These are phyloP conservation scores for Ecdyonurus torrentis DNA, from an alignment of 2,888 invertebrate species.

Conservation along the genomic window DNA sequence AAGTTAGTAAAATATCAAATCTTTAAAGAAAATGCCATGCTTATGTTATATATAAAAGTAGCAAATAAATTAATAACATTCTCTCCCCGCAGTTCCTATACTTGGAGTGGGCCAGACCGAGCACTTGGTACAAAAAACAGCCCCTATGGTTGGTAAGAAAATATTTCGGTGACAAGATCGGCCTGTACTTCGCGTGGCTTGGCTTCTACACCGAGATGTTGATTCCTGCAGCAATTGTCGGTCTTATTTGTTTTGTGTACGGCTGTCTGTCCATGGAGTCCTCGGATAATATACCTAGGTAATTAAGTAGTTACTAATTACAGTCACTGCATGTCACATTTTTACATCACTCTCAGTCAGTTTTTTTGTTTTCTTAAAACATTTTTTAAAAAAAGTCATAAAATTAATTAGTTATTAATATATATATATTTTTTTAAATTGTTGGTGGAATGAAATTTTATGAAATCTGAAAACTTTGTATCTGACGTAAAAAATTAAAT, in stretches of 20 bases:
- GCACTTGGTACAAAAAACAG: slow-evolving; percentile 82
- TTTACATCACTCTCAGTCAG: slow-evolving; percentile 1
- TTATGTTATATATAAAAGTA: too few species aligned
- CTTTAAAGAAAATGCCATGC: too few species aligned
- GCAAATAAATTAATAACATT: too few species aligned
- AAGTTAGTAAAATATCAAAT: too few species aligned
- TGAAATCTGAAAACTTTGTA: too few species aligned
- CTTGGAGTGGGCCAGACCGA: slow-evolving; percentile 74
- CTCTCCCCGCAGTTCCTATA: neutral
- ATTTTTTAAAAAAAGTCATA: slow-evolving; percentile 2
- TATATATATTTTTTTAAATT: too few species aligned
- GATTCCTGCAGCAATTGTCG: slow-evolving; percentile 71
- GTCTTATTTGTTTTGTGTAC: slow-evolving; percentile 71
- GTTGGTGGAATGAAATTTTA: too few species aligned
- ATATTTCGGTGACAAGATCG: slow-evolving; percentile 87
- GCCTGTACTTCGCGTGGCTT: slow-evolving; percentile 81
- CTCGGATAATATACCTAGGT: slow-evolving; percentile 61
- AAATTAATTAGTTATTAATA: neutral
- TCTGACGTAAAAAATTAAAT: too few species aligned
- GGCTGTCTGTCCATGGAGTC: slow-evolving; percentile 69
- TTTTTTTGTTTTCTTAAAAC: slow-evolving; percentile 5
- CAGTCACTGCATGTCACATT: neutral
- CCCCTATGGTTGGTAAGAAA: slow-evolving; percentile 74
- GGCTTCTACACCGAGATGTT: slow-evolving; percentile 86
- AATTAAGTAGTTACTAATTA: slow-evolving; percentile 9